phyloP scores from a whole-genome alignment of 2,113 vertebrate genomes.

The Gallinago undulata region DNA sequence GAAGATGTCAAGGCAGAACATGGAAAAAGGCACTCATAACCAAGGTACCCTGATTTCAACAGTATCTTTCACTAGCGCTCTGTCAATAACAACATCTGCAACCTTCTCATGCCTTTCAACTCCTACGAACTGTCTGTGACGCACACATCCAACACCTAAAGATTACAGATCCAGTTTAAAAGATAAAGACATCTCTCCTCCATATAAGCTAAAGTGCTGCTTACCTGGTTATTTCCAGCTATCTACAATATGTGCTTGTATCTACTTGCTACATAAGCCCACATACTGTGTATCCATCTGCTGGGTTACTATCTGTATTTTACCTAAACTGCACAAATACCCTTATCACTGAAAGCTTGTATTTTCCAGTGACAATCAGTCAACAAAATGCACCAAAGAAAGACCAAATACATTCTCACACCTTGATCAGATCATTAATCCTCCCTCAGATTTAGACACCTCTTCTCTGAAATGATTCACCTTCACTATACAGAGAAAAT shows the following conservation, averaged over 20 bases:
- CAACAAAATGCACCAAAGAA: not conserved
- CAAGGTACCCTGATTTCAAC: rapidly evolving
- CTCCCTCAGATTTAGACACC: not conserved
- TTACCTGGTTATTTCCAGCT: not conserved
- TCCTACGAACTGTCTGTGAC: not conserved
- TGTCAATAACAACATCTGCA: not conserved
- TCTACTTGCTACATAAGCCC: not conserved
- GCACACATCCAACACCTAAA: not conserved
- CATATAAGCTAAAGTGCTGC: not conserved
- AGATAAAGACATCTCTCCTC: not conserved
- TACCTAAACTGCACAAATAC: not conserved
- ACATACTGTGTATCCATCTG: not conserved
- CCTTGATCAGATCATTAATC: not conserved
- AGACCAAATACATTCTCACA: not conserved
- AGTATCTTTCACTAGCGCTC: not conserved
- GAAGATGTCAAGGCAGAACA: not conserved
- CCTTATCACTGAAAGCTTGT: not conserved
- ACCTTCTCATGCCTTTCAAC: not conserved
- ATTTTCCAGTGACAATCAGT: not conserved
- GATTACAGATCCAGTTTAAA: rapidly evolving
- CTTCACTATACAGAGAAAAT: not conserved
- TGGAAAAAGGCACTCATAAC: not conserved
- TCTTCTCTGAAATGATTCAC: not conserved
- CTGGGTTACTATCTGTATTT: not conserved
- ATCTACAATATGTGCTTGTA: not conserved